Evolutionary conservation across 2,797 vertebrate genomes (phyloP).

Genomic region (Molossus molossus): DNA sequence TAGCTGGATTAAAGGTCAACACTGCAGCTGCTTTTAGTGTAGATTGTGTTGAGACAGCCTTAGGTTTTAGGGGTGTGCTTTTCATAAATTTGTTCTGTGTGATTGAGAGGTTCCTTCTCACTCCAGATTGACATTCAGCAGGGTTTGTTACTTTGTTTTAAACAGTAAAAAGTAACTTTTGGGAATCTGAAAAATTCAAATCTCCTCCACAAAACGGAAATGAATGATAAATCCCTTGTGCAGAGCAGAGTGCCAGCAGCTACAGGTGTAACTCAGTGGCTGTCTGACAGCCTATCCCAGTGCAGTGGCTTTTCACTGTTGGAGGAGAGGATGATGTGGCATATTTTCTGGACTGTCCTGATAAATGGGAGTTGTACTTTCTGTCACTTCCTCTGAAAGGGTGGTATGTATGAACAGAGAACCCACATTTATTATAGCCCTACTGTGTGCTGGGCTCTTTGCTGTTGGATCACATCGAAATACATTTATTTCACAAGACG

Average conservation of each 20-base stretch:
- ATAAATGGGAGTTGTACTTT: neutral
- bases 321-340: neutral
- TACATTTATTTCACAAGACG: neutral
- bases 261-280: neutral
- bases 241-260: neutral
- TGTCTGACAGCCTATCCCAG: neutral
- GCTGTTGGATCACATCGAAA: neutral
- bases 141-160: slow-evolving; percentile 37
- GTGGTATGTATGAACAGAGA: neutral
- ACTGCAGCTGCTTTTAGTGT: slow-evolving; percentile 1
- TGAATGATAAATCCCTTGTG: neutral
- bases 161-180: neutral
- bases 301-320: neutral
- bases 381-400: slow-evolving; percentile 15
- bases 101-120: neutral
- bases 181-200: slow-evolving; percentile 6
- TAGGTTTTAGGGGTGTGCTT: slow-evolving; percentile 8
- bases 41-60: neutral
- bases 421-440: neutral
- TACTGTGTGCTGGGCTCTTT: neutral
- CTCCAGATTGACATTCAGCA: neutral
- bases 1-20: slow-evolving; percentile 24
- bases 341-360: neutral
- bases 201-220: neutral
- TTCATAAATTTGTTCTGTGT: slow-evolving; percentile 22